phyloP scores from a whole-genome alignment of 2,797 vertebrate genomes.

The Scolopax bukidnonensis region DNA sequence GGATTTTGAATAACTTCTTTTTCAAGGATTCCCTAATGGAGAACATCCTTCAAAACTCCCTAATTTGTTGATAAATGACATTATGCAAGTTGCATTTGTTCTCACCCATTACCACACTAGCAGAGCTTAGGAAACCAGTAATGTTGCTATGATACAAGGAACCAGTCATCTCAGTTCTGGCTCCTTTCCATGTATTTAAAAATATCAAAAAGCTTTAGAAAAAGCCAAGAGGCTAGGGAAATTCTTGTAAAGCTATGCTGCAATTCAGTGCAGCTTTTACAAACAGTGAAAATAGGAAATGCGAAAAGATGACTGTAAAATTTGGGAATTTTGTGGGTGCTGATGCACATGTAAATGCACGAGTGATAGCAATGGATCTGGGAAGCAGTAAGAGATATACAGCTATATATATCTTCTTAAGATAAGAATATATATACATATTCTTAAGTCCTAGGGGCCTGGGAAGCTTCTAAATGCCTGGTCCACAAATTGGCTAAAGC shows the following conservation, averaged over 20 bases:
- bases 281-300: not conserved
- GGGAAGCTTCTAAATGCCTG: not conserved
- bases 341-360: not conserved
- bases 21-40: slow-evolving; percentile 1
- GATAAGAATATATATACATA: not conserved
- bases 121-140: slow-evolving; percentile 44
- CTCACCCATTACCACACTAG: slow-evolving; percentile 31
- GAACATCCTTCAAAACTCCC: slow-evolving; percentile 1
- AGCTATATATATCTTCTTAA: not conserved
- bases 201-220: slow-evolving; percentile 66
- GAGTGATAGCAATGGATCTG: not conserved
- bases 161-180: slow-evolving; percentile 52
- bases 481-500: not conserved
- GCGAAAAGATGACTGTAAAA: not conserved
- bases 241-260: slow-evolving; percentile 19
- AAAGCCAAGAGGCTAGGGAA: slow-evolving; percentile 28
- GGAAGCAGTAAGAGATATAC: not conserved
- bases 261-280: slow-evolving; percentile 8
- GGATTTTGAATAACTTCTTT: slow-evolving; percentile 34
- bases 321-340: not conserved
- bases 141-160: slow-evolving; percentile 67
- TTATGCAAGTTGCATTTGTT: slow-evolving; percentile 52
- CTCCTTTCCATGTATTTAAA: slow-evolving; percentile 64
- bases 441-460: not conserved
- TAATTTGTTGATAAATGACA: slow-evolving; percentile 61